Evolutionary conservation across 1,140 invertebrate genomes (phyloP).

Genomic region (Pinna nobilis): DNA sequence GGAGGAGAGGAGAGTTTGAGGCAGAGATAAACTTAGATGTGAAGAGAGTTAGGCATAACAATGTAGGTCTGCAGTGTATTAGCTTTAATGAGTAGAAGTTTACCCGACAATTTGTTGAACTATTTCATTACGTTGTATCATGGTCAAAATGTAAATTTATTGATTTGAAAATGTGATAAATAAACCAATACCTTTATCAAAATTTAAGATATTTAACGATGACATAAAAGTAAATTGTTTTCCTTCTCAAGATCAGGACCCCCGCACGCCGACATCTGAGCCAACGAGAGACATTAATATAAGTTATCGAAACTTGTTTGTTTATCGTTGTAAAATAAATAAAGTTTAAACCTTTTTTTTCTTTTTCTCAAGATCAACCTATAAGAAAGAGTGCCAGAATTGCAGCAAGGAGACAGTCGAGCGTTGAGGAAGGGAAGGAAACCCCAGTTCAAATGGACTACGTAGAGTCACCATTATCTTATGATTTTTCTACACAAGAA

Average conservation of each 20-base stretch:
- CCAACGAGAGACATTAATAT: not conserved
- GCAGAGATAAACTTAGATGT: too few species aligned
- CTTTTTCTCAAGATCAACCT: not conserved
- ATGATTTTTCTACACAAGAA: conserved; percentile 21
- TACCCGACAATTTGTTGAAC: too few species aligned
- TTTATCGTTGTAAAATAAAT: not conserved
- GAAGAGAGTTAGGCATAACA: too few species aligned
- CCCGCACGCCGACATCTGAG: not conserved
- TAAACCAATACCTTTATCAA: too few species aligned
- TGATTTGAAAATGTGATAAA: too few species aligned
- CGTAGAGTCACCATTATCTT: not conserved
- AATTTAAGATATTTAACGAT: too few species aligned
- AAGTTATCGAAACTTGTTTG: not conserved
- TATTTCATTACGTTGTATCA: too few species aligned
- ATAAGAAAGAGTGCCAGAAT: conserved; percentile 14
- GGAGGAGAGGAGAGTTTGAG: too few species aligned
- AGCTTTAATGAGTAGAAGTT: too few species aligned
- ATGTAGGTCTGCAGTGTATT: too few species aligned
- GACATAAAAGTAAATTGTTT: not conserved
- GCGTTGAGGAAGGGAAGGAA: not conserved
- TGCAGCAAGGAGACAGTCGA: not conserved
- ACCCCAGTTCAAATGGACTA: not conserved
- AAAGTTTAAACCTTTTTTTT: not conserved
- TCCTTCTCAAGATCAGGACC: not conserved
- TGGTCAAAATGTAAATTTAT: too few species aligned